Evolutionary conservation across 1,140 invertebrate genomes (phyloP), one percentile per base, ranked within the genome.

Genomic region (Drosophila ambigua): DNA sequence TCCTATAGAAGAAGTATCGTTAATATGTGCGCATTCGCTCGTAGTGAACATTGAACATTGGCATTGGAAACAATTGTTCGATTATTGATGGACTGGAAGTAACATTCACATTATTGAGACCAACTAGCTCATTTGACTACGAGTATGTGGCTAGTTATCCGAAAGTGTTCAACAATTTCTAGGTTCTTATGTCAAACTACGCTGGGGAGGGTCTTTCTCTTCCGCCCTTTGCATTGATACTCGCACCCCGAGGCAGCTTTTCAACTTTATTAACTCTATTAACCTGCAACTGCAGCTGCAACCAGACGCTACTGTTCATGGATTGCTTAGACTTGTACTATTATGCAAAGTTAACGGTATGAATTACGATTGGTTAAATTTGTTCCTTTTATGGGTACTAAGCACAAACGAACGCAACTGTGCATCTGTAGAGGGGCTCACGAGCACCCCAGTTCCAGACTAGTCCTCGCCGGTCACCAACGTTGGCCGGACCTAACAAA

Each of bases 81-180:
- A 64, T 54, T 63, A 49, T 44, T 54, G n/a, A 44, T 62, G 69
- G 50, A 77, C 63, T 59, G 64, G 39, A 67, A 55, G 62, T 65
- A 68, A 66, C 62, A 76, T 55, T 76, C 64, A 51, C 53, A 61
- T 61, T 45, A 53, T 57, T 43, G 55, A 49, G 41, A 44, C 50
- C 51, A 59, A 64, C 60, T 55, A 54, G 55, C 44, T 60, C 57
- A 52, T 31, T 44, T 53, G 59, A 64, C 43, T 53, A 43, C 20
- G 20, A 20, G 20, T 48, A 48, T 48, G 35, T 60, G 39, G 58
- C 53, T 57, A 57, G 44, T 62, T 43, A 53, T 59, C 58, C 8
- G 58, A 58, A 55, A 61, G 26, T 58, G 63, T 55, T 74, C 59
- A 77, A 77, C 74, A 74, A 57, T 59, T 54, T 74, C 65, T 77